Conservation (phyloP, 2,113 vertebrate species). For the Phainopepla nitens region DNA sequence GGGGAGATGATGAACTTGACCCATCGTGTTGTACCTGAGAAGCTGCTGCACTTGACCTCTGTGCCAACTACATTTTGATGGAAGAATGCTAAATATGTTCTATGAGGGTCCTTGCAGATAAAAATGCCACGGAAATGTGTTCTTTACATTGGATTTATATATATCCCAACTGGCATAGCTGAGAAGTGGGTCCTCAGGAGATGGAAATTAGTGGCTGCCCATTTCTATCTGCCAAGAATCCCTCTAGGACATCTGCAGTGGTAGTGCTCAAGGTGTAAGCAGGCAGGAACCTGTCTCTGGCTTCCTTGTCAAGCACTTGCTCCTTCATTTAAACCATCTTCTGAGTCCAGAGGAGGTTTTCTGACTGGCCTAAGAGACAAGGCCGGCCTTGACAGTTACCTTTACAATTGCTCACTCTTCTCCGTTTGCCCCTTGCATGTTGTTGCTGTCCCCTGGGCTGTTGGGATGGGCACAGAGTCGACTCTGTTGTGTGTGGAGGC, state of each 20-base stretch:
- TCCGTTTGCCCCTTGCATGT: fast-evolving
- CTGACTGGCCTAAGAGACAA: background rate
- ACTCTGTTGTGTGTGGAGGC: background rate
- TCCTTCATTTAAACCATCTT: background rate
- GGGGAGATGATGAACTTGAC: background rate
- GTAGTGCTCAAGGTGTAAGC: background rate
- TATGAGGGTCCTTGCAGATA: background rate
- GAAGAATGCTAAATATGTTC: background rate
- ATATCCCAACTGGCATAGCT: background rate
- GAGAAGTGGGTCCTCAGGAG: background rate
- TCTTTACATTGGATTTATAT: background rate
- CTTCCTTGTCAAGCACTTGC: background rate
- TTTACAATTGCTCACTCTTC: background rate
- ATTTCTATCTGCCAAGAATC: background rate
- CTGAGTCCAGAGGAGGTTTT: background rate
- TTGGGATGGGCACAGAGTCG: background rate
- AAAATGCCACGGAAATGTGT: background rate
- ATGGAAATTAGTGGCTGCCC: background rate
- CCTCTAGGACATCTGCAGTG: background rate
- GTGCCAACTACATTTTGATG: background rate
- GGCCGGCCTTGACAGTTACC: background rate
- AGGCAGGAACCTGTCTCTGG: background rate
- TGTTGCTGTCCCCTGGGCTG: background rate
- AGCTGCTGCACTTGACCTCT: background rate
- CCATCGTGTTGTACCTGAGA: background rate